A percentile compares a stretch with the other conserved stretches of the same genome.
Conservation (phyloP, 2,888 invertebrate genomes). For the Xanthorhoe designata region DNA sequence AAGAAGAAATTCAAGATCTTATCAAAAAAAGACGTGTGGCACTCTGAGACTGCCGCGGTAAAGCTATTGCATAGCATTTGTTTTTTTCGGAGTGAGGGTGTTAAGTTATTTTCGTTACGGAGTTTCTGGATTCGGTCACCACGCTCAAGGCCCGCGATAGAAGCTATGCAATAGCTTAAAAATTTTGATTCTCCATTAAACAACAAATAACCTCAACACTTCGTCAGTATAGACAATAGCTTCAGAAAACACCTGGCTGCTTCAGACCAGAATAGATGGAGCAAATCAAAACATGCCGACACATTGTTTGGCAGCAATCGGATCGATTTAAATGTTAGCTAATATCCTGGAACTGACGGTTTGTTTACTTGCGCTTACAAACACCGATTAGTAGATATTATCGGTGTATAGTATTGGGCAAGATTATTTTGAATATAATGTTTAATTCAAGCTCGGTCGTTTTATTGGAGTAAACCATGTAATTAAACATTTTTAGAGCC, state of each 20-base stretch:
- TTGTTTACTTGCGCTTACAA: slow-evolving; percentile 37
- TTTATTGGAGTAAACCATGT: too few species aligned
- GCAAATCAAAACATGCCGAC: slow-evolving; percentile 30
- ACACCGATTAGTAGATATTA: slow-evolving; percentile 15
- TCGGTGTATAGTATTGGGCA: not conserved
- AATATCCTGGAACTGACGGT: slow-evolving; percentile 50
- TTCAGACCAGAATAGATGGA: slow-evolving; percentile 24
- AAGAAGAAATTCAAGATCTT: too few species aligned
- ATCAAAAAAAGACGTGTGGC: too few species aligned
- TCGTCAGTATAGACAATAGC: not conserved
- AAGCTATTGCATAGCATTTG: too few species aligned
- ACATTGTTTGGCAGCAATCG: slow-evolving; percentile 36
- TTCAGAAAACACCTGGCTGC: slow-evolving; percentile 21
- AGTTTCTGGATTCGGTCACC: too few species aligned
- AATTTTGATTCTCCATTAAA: not conserved
- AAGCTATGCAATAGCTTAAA: not conserved
- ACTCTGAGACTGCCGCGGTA: too few species aligned
- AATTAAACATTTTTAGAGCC: too few species aligned
- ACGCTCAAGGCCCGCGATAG: too few species aligned
- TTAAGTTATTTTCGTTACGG: too few species aligned
- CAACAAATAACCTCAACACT: not conserved
- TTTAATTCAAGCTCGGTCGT: not conserved
- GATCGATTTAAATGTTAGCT: slow-evolving; percentile 41
- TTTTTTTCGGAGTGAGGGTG: too few species aligned
- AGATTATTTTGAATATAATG: not conserved